A percentile compares a stretch with the other conserved stretches of the same genome.
Conservation (phyloP, 2,797 vertebrate genomes). For the Ctenopoma multispine region DNA sequence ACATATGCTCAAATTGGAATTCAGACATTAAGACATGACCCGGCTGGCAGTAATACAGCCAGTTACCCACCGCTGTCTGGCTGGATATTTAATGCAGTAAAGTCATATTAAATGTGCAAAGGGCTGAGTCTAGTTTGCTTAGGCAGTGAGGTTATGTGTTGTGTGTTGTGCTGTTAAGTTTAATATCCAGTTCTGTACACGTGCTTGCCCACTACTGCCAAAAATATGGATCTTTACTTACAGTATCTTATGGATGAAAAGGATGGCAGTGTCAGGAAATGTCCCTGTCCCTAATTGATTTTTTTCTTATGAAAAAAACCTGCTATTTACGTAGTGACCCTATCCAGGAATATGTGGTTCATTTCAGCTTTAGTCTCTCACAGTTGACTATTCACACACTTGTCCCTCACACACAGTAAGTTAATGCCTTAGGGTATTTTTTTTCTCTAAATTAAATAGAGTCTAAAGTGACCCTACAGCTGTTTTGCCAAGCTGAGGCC, state of each 20-base stretch:
- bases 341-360: no score
- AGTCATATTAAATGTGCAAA: neutral
- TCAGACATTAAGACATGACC: neutral
- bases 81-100: neutral
- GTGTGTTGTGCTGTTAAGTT: neutral
- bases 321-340: no score
- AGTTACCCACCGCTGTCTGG: neutral
- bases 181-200: neutral
- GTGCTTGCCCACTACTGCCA: neutral
- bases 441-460: no score
- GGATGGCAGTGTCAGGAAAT: neutral
- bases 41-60: neutral
- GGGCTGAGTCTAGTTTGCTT: no score
- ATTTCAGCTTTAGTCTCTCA: neutral
- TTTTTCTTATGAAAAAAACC: neutral
- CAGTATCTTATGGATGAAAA: neutral
- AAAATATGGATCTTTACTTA: neutral
- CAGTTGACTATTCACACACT: constrained; percentile 8
- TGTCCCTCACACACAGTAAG: neutral
- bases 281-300: neutral
- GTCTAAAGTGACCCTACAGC: constrained; percentile 18
- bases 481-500: constrained; percentile 19
- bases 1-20: neutral
- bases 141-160: neutral
- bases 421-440: no score